Evolutionary conservation across 1,140 invertebrate species (phyloP).

Genomic region (Drosophila chauvacae): DNA sequence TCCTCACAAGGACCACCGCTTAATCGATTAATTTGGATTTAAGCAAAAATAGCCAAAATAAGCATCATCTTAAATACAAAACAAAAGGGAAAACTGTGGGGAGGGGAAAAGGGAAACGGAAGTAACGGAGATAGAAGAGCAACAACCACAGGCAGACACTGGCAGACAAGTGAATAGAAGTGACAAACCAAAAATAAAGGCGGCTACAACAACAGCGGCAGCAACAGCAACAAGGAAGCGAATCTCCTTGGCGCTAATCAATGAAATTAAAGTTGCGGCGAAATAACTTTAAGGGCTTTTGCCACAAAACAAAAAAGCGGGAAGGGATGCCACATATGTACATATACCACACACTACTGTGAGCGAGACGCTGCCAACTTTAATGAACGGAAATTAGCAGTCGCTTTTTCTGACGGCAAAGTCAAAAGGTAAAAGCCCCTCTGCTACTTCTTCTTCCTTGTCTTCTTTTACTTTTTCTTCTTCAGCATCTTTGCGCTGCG

Average conservation of each 20-base stretch:
- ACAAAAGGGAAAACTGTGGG: slow-evolving; percentile 23
- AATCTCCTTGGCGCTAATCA: slow-evolving; percentile 74
- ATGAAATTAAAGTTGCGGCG: slow-evolving; percentile 76
- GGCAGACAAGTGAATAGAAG: slow-evolving; percentile 48
- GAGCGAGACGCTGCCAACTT: slow-evolving; percentile 71
- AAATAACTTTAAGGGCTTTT: slow-evolving; percentile 59
- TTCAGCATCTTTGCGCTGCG: slow-evolving; percentile 30
- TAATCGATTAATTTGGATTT: slow-evolving; percentile 43
- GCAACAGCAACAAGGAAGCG: slow-evolving; percentile 36
- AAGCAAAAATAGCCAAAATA: slow-evolving; percentile 25
- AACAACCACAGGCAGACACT: slow-evolving; percentile 35
- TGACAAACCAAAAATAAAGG: slow-evolving; percentile 71
- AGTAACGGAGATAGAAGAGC: slow-evolving; percentile 48
- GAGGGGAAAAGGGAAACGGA: slow-evolving; percentile 28
- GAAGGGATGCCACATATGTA: slow-evolving; percentile 5
- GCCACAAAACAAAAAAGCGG: slow-evolving; percentile 2
- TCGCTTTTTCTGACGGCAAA: slow-evolving; percentile 30
- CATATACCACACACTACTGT: slow-evolving; percentile 41
- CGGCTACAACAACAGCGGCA: slow-evolving; percentile 43
- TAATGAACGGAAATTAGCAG: slow-evolving; percentile 84
- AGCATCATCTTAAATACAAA: slow-evolving; percentile 51
- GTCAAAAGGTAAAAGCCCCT: slow-evolving; percentile 73
- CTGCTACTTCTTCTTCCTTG: neutral
- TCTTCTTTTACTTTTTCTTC: slow-evolving; percentile 15
- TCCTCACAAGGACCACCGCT: slow-evolving; percentile 19